These are phyloP conservation scores for Rhegmatorhina hoffmannsi DNA, from an alignment of 2,113 vertebrate genomes.

Conservation along the genomic window DNA sequence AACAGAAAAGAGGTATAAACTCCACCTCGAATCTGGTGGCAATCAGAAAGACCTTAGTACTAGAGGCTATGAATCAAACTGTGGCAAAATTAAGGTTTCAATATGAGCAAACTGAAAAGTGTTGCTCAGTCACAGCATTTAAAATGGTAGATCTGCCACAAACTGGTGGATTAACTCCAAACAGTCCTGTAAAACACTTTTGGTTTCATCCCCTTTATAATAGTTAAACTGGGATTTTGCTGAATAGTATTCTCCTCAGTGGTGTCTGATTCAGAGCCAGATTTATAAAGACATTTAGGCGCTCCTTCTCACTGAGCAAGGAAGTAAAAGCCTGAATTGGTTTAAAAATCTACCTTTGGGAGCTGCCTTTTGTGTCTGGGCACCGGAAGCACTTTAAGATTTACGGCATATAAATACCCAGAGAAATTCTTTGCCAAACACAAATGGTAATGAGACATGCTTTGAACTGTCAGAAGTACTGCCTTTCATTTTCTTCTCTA, in stretches of 20 bases:
- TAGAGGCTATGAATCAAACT: not conserved
- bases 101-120: not conserved
- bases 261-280: constrained; percentile 7
- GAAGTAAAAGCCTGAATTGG: constrained; percentile 29
- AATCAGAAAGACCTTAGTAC: not conserved
- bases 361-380: not conserved
- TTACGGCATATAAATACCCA: not conserved
- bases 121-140: not conserved
- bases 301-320: constrained; percentile 34
- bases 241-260: not conserved
- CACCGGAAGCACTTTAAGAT: not conserved
- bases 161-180: constrained; percentile 2
- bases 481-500: not conserved
- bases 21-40: not conserved
- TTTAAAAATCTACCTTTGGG: constrained; percentile 24
- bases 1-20: not conserved
- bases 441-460: not conserved
- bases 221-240: constrained; percentile 5
- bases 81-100: not conserved
- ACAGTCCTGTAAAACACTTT: not conserved
- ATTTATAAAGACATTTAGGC: constrained; percentile 44
- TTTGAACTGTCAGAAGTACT: not conserved
- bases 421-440: constrained; percentile 22
- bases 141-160: not conserved
- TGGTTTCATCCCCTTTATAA: not conserved